Base-by-base conservation (phyloP, 2,113 vertebrate species). In the Coptodon bakossiorum region DNA sequence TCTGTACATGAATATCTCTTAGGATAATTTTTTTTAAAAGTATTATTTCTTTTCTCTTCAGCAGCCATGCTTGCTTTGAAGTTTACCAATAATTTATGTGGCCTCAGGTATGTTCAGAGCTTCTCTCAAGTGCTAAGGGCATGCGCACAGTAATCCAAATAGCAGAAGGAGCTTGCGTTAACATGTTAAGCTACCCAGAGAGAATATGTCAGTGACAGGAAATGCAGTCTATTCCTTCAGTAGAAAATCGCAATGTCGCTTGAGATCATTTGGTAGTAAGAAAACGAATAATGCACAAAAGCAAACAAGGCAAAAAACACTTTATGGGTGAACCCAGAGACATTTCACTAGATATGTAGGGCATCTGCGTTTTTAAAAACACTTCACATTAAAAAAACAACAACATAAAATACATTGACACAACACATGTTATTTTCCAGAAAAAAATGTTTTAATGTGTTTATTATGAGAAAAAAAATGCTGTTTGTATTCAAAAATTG, bases 81-180 rank as follows among this genome's bases (percentile, higher is more conserved):
- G 22, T 29, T 54, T n/a, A n/a, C 5, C 13, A n/a, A 68, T 54
- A 6, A 81, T 88, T 53, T 81, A 17, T 76, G 52, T 45, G 81
- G 27, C 8, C 9, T 63, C 34, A 52, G 73, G 38, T 40, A 78
- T 45, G 29, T 40, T 56, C 27, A 22, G 22, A 34, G 86, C 43
- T 57, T 66, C 50, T 24, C 63, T 81, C 61, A 79, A 88, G 89
- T 82, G 61, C 87, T 86, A 89, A 80, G 95, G 93, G 87, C 93
- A 95, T 93, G 95, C 95, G 91, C 96, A 96, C 95, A 95, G 94
- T 94, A 96, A 96, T 95, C 95, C 91, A 96, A 96, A 96, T 86
- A 88, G 85, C 94, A 91, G 68, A 94, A 94, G 92, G 16, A 50
- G 16, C 16, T 94, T 92, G 93, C 92, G 95, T 96, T 96, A 96